A percentile compares a stretch with the other conserved stretches of the same genome.
These are phyloP conservation scores for Axis porcinus DNA, from an alignment of 2,113 vertebrate species.

Conservation along the genomic window DNA sequence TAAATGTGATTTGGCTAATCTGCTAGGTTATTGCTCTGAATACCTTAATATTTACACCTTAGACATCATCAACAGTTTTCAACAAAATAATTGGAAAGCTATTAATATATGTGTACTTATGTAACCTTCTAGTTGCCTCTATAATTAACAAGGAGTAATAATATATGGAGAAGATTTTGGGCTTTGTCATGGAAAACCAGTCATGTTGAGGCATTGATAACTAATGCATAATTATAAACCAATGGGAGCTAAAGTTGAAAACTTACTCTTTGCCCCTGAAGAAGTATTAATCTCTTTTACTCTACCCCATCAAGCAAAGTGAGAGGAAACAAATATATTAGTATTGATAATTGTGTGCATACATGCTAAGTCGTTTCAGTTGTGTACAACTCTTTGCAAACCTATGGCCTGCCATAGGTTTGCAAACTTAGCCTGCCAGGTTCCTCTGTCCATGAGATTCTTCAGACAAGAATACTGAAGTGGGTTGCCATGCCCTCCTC, in stretches of 20 bases:
- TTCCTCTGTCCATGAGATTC: background rate
- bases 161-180: constrained; percentile 36
- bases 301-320: constrained; percentile 51
- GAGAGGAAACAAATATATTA: constrained; percentile 64
- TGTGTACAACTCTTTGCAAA: background rate
- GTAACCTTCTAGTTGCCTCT: constrained; percentile 49
- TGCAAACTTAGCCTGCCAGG: background rate
- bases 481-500: background rate
- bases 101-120: constrained; percentile 37
- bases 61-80: background rate
- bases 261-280: constrained; percentile 49
- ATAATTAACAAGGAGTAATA: constrained; percentile 6
- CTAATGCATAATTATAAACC: constrained; percentile 22
- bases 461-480: background rate
- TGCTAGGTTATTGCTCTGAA: background rate
- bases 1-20: background rate
- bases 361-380: background rate
- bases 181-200: constrained; percentile 36
- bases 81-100: constrained; percentile 23
- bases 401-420: background rate
- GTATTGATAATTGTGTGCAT: constrained; percentile 10
- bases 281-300: constrained; percentile 61
- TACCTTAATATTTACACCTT: background rate
- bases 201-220: background rate
- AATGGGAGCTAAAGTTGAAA: constrained; percentile 42